A percentile compares a stretch with the other conserved stretches of the same genome.
phyloP scores from a whole-genome alignment of 2,888 invertebrate genomes.

The Apamea anceps region DNA sequence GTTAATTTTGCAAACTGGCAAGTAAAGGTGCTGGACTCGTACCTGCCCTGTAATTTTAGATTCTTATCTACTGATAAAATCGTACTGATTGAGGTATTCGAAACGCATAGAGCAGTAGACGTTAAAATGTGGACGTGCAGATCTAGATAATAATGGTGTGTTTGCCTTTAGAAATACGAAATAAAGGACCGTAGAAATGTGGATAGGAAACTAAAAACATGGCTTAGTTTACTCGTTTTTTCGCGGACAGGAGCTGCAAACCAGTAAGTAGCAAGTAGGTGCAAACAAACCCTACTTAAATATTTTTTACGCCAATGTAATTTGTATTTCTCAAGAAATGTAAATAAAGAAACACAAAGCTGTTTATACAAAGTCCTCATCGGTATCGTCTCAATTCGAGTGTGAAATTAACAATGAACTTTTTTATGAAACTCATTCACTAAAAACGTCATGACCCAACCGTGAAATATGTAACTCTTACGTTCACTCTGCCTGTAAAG shows the following conservation, averaged over 20 bases:
- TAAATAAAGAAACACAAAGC: conserved; percentile 13
- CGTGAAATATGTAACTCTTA: conserved; percentile 63
- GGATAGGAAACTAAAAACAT: background rate
- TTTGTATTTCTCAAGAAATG: conserved; percentile 14
- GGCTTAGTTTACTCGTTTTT: too few relatives aligned
- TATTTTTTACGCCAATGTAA: background rate
- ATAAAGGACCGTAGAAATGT: background rate
- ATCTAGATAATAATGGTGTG: conserved; percentile 18
- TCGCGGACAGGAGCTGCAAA: background rate
- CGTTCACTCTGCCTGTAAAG: conserved; percentile 58
- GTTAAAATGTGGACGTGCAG: conserved; percentile 27
- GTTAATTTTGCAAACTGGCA: conserved; percentile 35
- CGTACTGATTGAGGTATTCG: conserved; percentile 1
- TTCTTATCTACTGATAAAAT: conserved; percentile 14
- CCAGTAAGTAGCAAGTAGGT: background rate
- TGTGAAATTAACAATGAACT: conserved; percentile 50
- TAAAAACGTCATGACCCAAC: conserved; percentile 46
- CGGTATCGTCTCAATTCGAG: conserved; percentile 39
- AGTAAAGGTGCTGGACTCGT: conserved; percentile 6
- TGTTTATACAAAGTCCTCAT: conserved; percentile 23
- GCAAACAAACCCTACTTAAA: background rate
- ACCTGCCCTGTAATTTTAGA: conserved; percentile 20
- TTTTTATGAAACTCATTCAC: conserved; percentile 55
- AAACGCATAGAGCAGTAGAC: conserved; percentile 4
- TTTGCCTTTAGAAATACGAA: conserved; percentile 1